Evolutionary conservation across 1,140 invertebrate species (phyloP).

Genomic region (Drosophila mojavensis): DNA sequence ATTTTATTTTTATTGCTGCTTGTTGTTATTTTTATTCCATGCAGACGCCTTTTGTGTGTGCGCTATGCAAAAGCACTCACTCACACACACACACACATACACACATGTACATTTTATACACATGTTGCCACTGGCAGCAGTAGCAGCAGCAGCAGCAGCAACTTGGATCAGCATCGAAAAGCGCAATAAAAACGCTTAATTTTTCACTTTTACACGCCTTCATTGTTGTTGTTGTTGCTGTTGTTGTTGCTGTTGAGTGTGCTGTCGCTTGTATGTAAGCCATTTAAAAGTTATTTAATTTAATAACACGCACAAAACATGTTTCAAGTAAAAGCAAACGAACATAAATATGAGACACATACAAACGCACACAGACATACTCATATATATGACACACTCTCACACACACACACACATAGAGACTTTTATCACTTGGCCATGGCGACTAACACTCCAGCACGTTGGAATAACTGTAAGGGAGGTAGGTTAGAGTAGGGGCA

Average conservation of each 20-base stretch:
- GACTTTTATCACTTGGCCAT: constrained; percentile 9
- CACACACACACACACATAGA: background rate
- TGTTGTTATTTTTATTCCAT: constrained; percentile 82
- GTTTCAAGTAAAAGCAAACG: constrained; percentile 63
- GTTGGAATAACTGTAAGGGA: background rate
- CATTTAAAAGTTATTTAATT: constrained; percentile 81
- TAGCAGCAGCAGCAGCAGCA: constrained; percentile 1
- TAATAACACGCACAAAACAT: constrained; percentile 77
- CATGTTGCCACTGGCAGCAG: constrained; percentile 63
- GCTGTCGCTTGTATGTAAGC: constrained; percentile 50
- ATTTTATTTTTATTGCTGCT: constrained; percentile 82
- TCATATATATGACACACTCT: too few species aligned
- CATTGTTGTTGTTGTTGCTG: constrained; percentile 27
- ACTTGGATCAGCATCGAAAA: constrained; percentile 55
- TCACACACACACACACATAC: constrained; percentile 12
- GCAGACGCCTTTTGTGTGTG: constrained; percentile 58
- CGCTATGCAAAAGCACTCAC: constrained; percentile 49
- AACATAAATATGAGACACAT: constrained; percentile 52
- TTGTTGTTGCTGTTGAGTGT: constrained; percentile 19
- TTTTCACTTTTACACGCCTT: constrained; percentile 78
- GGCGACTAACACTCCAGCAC: background rate
- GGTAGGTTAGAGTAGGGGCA: too few species aligned
- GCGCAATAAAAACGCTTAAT: constrained; percentile 82
- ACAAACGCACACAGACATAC: background rate
- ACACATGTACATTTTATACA: constrained; percentile 52